phyloP scores from a whole-genome alignment of 2,888 invertebrate genomes.

The Drosophila affinis region DNA sequence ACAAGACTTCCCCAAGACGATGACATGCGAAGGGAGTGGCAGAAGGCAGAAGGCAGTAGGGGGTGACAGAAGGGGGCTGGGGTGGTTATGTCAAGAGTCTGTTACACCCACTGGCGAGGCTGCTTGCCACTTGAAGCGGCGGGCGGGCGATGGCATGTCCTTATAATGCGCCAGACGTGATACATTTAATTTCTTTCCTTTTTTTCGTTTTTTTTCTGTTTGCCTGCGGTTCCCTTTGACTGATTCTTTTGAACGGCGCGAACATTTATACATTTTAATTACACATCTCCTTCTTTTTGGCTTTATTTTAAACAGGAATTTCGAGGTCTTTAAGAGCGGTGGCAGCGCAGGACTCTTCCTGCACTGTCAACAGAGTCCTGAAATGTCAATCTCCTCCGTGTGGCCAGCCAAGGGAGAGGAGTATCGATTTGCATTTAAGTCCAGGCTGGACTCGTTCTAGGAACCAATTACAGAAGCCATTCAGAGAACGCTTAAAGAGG shows the following conservation, averaged over 20 bases:
- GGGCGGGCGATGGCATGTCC: conserved; percentile 41
- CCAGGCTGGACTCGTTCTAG: background rate
- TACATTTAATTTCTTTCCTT: conserved; percentile 46
- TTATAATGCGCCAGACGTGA: conserved; percentile 64
- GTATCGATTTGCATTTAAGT: conserved; percentile 15
- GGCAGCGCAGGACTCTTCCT: conserved; percentile 8
- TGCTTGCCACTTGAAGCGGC: conserved; percentile 33
- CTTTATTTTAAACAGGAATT: conserved; percentile 12
- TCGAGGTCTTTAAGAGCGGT: conserved; percentile 24
- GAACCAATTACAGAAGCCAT: conserved; percentile 24
- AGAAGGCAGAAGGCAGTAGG: conserved; percentile 7
- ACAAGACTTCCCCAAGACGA: conserved; percentile 9
- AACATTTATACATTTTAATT: conserved; percentile 40
- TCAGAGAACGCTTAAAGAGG: background rate
- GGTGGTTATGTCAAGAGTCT: conserved; percentile 27
- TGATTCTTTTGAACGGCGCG: conserved; percentile 30
- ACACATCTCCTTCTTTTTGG: conserved; percentile 12
- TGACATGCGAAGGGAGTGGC: conserved; percentile 40
- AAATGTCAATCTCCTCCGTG: conserved; percentile 17
- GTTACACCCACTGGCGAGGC: conserved; percentile 24
- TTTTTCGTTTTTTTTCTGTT: conserved; percentile 7
- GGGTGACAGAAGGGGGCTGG: conserved; percentile 28
- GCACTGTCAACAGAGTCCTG: conserved; percentile 30
- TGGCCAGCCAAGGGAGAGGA: background rate
- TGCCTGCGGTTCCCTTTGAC: conserved; percentile 32